Evolutionary conservation across 2,797 vertebrate genomes (phyloP), one percentile per base, ranked within the genome.

Genomic region (Lophius americanus): DNA sequence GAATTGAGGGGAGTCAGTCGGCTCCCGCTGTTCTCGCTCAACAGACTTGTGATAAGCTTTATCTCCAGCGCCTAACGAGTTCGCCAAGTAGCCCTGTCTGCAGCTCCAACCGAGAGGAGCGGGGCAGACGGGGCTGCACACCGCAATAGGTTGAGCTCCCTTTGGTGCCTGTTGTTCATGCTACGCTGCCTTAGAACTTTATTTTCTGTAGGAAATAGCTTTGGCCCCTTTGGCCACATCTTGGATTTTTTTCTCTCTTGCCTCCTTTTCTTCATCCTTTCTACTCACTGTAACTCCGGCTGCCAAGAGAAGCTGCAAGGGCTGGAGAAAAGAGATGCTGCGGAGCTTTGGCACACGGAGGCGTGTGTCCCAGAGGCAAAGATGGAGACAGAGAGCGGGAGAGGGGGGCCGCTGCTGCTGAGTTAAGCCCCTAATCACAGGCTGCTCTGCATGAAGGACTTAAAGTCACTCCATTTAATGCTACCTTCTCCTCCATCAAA

Each of bases 401-500:
- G 73, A 66, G 73, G 55, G 78, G 79, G 59, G 79, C 39, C 69
- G 77, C 70, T 82, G 78, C 70, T 82, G 78, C 82, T 60, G 89
- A 89, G 85, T 78, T 92, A 91, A 89, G 81, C 85, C 87, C 78
- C 85, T 90, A 92, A 91, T 90, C 89, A 87, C 81, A 88, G 85
- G 76, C 76, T 87, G 82, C 84, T 89, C 87, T 90, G 87, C 86
- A 91, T 85, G 85, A 86, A 89, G 75, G 89, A 88, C 87, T 91
- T 91, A 89, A 89, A 91, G 88, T 91, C 88, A 90, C 88, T 91
- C 79, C 74, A 83, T 89, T 89, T 89, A 90, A 91, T 87, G 84
- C 86, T 79, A 89, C 89, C 90, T 89, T 84, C 88, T 90, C 82
- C 90, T 85, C 78, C 67, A 68, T 89, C 75, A 73, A 79, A 88